A percentile compares a stretch with the other conserved stretches of the same genome.
Evolutionary conservation across 1,140 invertebrate species (phyloP).

Genomic region (Nephotettix cincticeps): DNA sequence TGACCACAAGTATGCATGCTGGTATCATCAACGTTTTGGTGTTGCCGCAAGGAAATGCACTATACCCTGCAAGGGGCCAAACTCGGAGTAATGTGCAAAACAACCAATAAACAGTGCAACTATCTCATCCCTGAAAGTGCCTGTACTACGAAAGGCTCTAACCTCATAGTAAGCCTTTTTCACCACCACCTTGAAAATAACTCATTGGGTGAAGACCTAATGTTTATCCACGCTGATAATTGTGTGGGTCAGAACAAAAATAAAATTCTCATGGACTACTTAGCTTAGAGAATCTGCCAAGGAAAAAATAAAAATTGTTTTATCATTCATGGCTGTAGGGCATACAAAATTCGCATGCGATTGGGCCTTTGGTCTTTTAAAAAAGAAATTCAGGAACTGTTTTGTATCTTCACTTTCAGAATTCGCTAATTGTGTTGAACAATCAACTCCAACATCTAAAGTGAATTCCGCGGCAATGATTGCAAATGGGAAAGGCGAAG

Average conservation of each 20-base stretch:
- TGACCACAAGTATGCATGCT: no score
- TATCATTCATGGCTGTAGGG: constrained; percentile 25
- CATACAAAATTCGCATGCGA: constrained; percentile 30
- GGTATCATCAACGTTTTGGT: no score
- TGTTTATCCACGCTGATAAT: constrained; percentile 34
- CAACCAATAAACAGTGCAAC: constrained; percentile 29
- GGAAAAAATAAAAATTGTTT: constrained; percentile 16
- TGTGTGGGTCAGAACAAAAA: constrained; percentile 36
- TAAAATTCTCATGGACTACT: constrained; percentile 18
- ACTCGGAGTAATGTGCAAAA: no score
- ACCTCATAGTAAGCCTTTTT: constrained; percentile 29
- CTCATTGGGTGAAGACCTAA: constrained; percentile 12
- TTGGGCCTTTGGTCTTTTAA: constrained; percentile 28
- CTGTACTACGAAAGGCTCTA: constrained; percentile 25
- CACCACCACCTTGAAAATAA: constrained; percentile 29
- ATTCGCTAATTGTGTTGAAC: constrained; percentile 3
- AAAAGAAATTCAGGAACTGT: constrained; percentile 3
- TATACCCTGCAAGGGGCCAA: no score
- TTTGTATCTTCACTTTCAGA: constrained; percentile 10
- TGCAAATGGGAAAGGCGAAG: constrained; percentile 1
- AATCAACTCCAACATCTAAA: constrained; percentile 23
- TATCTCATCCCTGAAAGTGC: constrained; percentile 31
- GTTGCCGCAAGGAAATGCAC: no score
- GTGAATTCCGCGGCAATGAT: constrained; percentile 5
- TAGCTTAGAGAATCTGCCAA: constrained; percentile 17